phyloP scores from a whole-genome alignment of 2,888 invertebrate genomes.

The Dryomyza anilis region DNA sequence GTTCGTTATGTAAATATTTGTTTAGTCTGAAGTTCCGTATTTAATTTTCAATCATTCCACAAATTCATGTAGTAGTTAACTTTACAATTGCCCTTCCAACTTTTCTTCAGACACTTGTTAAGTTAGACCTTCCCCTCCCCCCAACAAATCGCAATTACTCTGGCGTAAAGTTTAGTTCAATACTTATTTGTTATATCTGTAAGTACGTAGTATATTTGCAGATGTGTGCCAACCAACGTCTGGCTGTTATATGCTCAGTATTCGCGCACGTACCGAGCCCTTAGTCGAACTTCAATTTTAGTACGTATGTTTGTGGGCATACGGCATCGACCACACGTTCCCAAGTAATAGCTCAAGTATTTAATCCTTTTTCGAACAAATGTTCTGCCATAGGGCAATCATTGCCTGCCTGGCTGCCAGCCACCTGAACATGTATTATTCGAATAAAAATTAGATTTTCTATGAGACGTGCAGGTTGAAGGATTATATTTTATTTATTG shows the following conservation, averaged over 20 bases:
- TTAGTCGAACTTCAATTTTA: too few species aligned
- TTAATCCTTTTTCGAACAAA: conserved; percentile 13
- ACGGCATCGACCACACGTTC: conserved; percentile 7
- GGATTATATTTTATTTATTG: neutral
- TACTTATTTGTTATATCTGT: too few species aligned
- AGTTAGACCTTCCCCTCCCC: too few species aligned
- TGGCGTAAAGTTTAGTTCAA: too few species aligned
- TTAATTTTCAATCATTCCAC: too few species aligned
- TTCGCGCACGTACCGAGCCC: neutral
- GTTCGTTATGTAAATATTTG: too few species aligned
- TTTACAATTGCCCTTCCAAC: too few species aligned
- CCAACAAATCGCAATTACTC: too few species aligned
- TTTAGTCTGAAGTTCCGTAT: too few species aligned
- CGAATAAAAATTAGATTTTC: neutral
- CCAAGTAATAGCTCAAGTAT: conserved; percentile 17
- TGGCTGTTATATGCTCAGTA: neutral
- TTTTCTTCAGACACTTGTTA: too few species aligned
- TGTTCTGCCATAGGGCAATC: neutral
- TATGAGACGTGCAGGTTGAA: conserved; percentile 6
- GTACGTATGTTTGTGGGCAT: neutral
- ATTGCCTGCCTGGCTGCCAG: neutral
- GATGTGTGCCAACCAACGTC: neutral
- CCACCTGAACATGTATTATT: neutral
- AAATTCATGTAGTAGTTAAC: too few species aligned
- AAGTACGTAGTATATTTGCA: neutral